These are phyloP conservation scores for Smutsia temminckii DNA, from an alignment of 2,797 vertebrate genomes.

Conservation along the genomic window DNA sequence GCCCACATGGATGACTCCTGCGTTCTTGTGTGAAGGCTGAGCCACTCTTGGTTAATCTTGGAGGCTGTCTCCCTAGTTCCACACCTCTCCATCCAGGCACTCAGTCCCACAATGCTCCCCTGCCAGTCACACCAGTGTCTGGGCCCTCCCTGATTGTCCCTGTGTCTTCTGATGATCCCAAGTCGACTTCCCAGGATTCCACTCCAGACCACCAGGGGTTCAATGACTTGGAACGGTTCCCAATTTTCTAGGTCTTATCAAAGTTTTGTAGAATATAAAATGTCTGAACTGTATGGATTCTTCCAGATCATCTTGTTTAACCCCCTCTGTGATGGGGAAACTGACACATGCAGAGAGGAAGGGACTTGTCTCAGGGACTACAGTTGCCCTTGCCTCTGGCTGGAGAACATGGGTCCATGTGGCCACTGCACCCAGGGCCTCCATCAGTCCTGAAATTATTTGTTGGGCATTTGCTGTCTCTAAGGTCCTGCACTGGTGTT, in stretches of 20 bases:
- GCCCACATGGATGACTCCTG: background rate
- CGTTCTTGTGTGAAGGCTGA: background rate
- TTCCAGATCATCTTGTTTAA: background rate
- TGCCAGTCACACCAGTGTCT: background rate
- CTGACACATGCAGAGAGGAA: background rate
- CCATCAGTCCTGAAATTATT: background rate
- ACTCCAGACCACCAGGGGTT: background rate
- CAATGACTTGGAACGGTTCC: background rate
- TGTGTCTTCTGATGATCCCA: background rate
- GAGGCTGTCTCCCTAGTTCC: background rate
- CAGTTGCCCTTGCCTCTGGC: background rate
- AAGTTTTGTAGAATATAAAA: background rate
- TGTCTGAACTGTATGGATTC: background rate
- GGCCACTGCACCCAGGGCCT: no score
- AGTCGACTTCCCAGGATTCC: background rate
- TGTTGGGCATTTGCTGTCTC: background rate
- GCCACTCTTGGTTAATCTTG: background rate
- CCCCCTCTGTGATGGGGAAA: background rate
- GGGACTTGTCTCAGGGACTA: background rate
- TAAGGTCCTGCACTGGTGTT: background rate
- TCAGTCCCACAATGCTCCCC: background rate
- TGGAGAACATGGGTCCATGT: background rate
- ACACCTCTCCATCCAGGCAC: background rate
- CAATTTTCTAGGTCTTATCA: background rate
- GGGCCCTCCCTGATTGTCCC: background rate